Evolutionary conservation across 2,113 vertebrate genomes (phyloP), one percentile per base, ranked within the genome.

Genomic region (Bolborhynchus lineola): DNA sequence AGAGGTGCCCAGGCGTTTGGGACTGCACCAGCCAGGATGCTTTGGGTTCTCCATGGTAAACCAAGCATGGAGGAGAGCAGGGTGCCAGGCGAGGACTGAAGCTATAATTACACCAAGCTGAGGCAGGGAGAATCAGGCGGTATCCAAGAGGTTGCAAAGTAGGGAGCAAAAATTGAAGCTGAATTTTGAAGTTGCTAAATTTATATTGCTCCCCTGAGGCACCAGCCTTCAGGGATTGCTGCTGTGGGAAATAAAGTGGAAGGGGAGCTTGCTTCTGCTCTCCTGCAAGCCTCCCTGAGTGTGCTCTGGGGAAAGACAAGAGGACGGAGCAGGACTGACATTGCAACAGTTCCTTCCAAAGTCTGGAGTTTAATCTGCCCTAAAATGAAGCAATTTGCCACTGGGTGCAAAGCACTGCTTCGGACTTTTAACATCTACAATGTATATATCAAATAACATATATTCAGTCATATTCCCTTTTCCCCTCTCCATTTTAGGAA

Each of bases 361-460:
- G 81, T 94, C 72, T 42, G 91, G 37, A 87, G 64, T 95, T 96
- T 41, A 17, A 82, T 93, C 49, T 96, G 57, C 59, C 91, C 37
- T 83, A 97, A 96, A 96, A 97, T 46, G 82, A 90, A 91, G 86
- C 81, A 92, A 94, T 97, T 96, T 98, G 95, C 93, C 77, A 93
- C 1, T n/a, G 92, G 97, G 96, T 85, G 72, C 89, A 95, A 52
- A 86, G 86, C 95, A 70, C 39, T 33, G 37, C 80, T 71, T 41
- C 82, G 93, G 94, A 97, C 92, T 81, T 97, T 97, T 96, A 88
- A 52, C 90, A 69, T 33, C 83, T 25, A 69, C 81, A 47, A 65
- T 29, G 76, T 35, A 76, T 37, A 47, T 7, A 93, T 19, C 90
- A 63, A 90, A 49, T 88, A 64, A 41, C 35, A 18, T 3, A 5